Evolutionary conservation across 1,140 invertebrate genomes (phyloP), one percentile per base, ranked within the genome.

Genomic region (Drosophila ambigua): DNA sequence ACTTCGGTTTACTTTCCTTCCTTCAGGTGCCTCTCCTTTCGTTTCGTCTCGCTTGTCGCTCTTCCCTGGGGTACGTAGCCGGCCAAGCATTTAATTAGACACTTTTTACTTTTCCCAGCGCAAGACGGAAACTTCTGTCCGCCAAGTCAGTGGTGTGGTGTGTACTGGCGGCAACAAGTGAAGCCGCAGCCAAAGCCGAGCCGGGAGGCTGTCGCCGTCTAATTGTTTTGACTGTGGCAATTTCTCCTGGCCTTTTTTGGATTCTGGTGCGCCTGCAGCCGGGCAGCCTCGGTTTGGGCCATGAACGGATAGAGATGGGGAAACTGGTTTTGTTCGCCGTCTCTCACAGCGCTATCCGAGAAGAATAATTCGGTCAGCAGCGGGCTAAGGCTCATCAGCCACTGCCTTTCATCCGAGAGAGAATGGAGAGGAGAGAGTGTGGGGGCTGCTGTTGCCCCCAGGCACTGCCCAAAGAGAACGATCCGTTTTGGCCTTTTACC

Each of bases 141-240:
- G 35, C 39, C 35, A 39, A 39, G 35, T 39, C 35, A 2, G 35
- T 13, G 35, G 35, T 39, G 35, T 5, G 35, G 31, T 35, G 11
- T 39, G 35, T 13, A 13, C 4, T 39, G 55, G 67, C 55, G 41
- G 39, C 81, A 84, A 84, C 81, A 85, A 84, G 80, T 85, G 67
- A 55, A 80, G 58, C 24, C 26, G 49, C 61, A 13, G 50, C 61
- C 64, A 66, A 24, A 23, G 43, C n/a, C 45, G 39, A 50, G 23
- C 68, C 24, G 50, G 16, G 39, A 58, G 71, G 45, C 50, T 39
- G 35, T 39, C 35, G 35, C 35, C 63, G 73, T 76, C 80, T 84
- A 80, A 84, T 84, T 84, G 80, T 84, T 84, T 80, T 68, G 80
- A 85, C 81, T 85, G 60, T 24, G 69, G 72, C 75, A 84, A 85